Conservation (phyloP, 2,888 invertebrate genomes). For the Junonia oenone region DNA sequence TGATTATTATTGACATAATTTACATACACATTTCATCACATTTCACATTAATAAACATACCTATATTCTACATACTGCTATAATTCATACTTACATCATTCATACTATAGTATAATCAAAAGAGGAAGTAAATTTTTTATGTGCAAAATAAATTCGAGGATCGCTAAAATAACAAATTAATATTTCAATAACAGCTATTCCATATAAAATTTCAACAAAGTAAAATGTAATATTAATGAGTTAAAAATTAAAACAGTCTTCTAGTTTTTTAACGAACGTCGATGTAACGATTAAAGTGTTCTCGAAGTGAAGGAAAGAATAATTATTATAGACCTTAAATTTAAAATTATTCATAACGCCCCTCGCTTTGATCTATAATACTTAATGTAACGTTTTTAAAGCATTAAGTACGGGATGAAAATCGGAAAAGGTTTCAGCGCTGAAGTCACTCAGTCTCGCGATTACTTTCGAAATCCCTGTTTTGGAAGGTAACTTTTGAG, state of each 20-base stretch:
- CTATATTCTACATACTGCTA: too few species aligned
- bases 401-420: neutral
- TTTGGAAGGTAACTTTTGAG: constrained; percentile 14
- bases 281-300: too few species aligned
- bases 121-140: too few species aligned
- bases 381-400: neutral
- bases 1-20: neutral
- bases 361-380: neutral
- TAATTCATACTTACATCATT: too few species aligned
- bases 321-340: too few species aligned
- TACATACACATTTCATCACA: too few species aligned
- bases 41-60: too few species aligned
- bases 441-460: neutral
- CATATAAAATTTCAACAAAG: too few species aligned
- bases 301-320: neutral
- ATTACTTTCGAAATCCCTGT: constrained; percentile 6
- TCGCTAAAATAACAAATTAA: too few species aligned
- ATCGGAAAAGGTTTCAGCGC: constrained; percentile 1
- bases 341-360: neutral
- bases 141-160: too few species aligned
- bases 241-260: neutral
- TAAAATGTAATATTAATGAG: neutral
- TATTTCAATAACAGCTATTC: too few species aligned
- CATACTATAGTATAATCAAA: too few species aligned
- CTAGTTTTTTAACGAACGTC: neutral